Evolutionary conservation across 2,888 invertebrate species (phyloP).

Genomic region (Cacoxenus indagator): DNA sequence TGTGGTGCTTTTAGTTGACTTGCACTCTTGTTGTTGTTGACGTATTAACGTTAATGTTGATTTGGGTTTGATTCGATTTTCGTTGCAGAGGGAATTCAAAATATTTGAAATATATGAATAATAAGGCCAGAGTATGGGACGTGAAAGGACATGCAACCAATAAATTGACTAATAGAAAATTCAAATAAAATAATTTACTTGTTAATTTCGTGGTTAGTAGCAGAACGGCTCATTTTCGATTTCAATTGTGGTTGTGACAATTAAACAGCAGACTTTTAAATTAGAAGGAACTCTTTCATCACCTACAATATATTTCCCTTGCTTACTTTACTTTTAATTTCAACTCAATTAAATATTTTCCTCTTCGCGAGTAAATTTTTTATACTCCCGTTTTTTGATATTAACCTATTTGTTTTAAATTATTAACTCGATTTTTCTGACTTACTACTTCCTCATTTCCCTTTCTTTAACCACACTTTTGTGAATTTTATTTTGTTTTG

Average conservation of each 20-base stretch:
- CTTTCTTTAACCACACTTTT: no score
- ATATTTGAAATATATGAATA: neutral
- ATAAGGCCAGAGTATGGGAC: neutral
- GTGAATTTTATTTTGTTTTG: neutral
- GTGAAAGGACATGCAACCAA: neutral
- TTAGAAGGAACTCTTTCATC: no score
- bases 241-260: no score
- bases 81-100: neutral
- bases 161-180: no score
- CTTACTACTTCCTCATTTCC: slow-evolving; percentile 1
- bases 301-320: no score
- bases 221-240: no score
- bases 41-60: neutral
- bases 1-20: neutral
- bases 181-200: no score
- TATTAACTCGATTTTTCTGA: slow-evolving; percentile 18
- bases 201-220: no score
- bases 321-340: no score
- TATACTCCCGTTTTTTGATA: neutral
- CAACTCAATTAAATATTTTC: no score
- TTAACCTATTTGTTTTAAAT: neutral
- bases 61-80: neutral
- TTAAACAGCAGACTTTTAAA: no score
- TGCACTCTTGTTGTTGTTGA: neutral
- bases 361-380: neutral